These are phyloP conservation scores for Parapristionchus giblindavisi DNA, from an alignment of 2,888 invertebrate genomes.

Conservation along the genomic window DNA sequence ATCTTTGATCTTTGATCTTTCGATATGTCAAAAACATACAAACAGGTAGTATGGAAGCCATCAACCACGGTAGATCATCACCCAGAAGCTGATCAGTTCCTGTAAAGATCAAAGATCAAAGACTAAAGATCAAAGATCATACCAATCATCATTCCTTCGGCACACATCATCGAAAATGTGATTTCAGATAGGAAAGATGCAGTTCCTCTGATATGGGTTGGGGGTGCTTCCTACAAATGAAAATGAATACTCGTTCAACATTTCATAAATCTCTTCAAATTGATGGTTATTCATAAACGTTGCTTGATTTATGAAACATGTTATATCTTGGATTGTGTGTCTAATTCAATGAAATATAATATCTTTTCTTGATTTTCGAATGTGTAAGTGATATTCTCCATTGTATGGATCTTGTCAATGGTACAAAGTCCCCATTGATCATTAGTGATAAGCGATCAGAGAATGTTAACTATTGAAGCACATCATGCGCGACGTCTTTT, in stretches of 20 bases:
- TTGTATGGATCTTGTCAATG: background rate
- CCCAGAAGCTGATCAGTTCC: constrained; percentile 35
- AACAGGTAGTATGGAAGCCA: constrained; percentile 19
- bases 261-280: too few relatives aligned
- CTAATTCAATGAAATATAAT: background rate
- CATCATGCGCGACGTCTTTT: too few relatives aligned
- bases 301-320: background rate
- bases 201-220: constrained; percentile 57
- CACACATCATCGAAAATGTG: constrained; percentile 45
- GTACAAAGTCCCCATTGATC: constrained; percentile 18
- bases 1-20: background rate
- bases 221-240: constrained; percentile 59
- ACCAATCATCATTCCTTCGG: constrained; percentile 1
- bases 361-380: background rate
- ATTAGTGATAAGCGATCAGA: background rate
- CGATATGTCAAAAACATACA: background rate
- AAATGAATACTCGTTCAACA: too few relatives aligned
- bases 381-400: background rate
- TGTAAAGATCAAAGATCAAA: background rate
- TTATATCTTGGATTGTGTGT: background rate
- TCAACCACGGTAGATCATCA: constrained; percentile 13
- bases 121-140: background rate
- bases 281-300: background rate
- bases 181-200: constrained; percentile 58
- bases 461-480: too few relatives aligned